Evolutionary conservation across 1,140 invertebrate species (phyloP), one percentile per base, ranked within the genome.

Genomic region (Trichonephila clavata): DNA sequence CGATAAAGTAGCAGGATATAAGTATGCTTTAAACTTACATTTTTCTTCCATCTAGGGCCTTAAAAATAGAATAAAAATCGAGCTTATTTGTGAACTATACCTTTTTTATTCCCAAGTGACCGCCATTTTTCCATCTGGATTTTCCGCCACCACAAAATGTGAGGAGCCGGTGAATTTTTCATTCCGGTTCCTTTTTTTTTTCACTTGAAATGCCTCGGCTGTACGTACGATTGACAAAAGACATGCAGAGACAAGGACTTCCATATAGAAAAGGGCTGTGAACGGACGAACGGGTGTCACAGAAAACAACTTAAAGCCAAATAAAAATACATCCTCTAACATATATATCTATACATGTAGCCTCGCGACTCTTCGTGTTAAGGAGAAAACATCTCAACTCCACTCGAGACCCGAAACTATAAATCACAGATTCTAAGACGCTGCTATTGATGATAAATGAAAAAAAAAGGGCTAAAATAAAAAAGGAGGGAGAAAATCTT

Each of bases 391-490:
- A 77, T 77, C 71, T 77, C 71, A 77, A 77, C 71, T 77, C 71
- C 27, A 77, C 71, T 77, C 71, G 71, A 77, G 81, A 13, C 21
- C 43, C 43, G 16, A 50, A 10, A 57, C 57, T 84, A 84, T 84
- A 59, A 84, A 84, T 84, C 81, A 84, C 43, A 24, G 81, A 50
- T 57, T 84, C 43, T 59, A 24, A 84, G 81, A 59, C 81, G 10
- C 27, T 84, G 81, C 81, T 27, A 57, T 84, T 84, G 81, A 84
- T 84, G 81, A 84, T 84, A 84, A 84, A 84, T 84, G 81, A 84
- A 84, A 84, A 84, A 77, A 18, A 77, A 13, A 18, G 50, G 10
- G 10, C 7, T 50, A 63, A 63, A 18, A 39, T 39, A 39, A 63
- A 63, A 63, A 63, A 63, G 61, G 18, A 32, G 16, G 24, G 32